Base-by-base conservation (phyloP, 2,888 invertebrate genomes). In the Trichopria drosophilae region DNA sequence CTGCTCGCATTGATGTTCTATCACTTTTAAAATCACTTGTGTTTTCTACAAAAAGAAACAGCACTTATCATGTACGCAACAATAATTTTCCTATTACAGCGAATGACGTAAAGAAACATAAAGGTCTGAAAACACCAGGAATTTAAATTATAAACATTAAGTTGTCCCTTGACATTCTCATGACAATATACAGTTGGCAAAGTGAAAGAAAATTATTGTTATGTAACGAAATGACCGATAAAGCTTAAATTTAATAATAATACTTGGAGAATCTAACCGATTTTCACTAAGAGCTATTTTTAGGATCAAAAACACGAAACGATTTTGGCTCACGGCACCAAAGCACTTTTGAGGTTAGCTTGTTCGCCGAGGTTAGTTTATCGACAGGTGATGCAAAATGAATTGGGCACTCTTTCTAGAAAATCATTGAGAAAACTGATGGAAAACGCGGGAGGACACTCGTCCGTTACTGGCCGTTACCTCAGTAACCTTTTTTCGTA, bases 1-100 rank as follows among this genome's bases (percentile, higher is more conserved):
- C 80, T 63, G 78, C 80, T 62, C 81, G 80, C 72, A 78, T 81
- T 69, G 67, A 79, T 65, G 60, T 54, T 69, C 64, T 67, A 32
- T 71, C 68, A 61, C 62, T 67, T 32, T 71, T 67, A 58, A 64
- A 66, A 65, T 69, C n/a, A n/a, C n/a, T n/a, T n/a, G n/a, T 67
- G 34, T 55, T 63, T 62, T 64, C 59, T 52, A 44, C 39, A 55
- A 54, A 47, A 36, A 7, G 23, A 37, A 12, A 12, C 6, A 24
- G 6, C 10, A 24, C 24, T 9, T 9, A 24, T 24, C 10, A 24
- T 9, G 24, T 10, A 9, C 10, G 6, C 24, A 9, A 9, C 10
- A 9, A 10, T 24, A 9, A 24, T 24, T 10, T 24, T 24, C 6
- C 10, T 24, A 9, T 24, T 9, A 24, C 6, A 24, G 24, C 6